Base-by-base conservation (phyloP, 2,888 invertebrate species). In the Thalpophila matura region DNA sequence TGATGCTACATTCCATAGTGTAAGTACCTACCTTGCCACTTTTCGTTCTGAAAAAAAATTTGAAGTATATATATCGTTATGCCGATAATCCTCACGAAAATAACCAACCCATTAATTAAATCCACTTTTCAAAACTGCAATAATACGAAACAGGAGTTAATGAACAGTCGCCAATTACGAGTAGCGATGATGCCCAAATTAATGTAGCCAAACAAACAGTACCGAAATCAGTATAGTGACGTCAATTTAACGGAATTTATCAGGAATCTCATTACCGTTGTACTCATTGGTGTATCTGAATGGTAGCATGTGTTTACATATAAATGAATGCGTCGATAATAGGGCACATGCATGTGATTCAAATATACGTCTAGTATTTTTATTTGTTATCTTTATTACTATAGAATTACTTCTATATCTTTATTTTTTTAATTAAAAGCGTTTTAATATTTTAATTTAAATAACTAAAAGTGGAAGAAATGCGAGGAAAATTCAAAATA, bases 191-290 rank as follows among this genome's bases (percentile, higher is more conserved):
- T 67, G 67, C 20, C 31, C 54, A 74, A 74, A 70, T 77, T 61
- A 64, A 74, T 66, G 65, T 61, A 45, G 46, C 16, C 37, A 46
- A 57, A 67, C 62, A 73, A 72, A 74, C 45, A 29, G 31, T 56
- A 51, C 61, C 55, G 60, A 76, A 85, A 82, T 82, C 83, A 79
- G 77, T 80, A n/a, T n/a, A 69, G 70, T 78, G 65, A 65, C 73
- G 70, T 81, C 70, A 79, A 78, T 83, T 79, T 82, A 77, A 80
- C 61, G 68, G 74, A 75, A 83, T 86, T 84, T 83, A 78, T 62
- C 75, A 27, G 68, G 69, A 77, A 78, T 79, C 82, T 86, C 86
- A 86, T 87, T 86, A 87, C 72, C 49, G 70, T 35, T 63, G 40
- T 53, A 46, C 24, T 51, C 16, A 57, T 56, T 62, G 26, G 45